These are phyloP conservation scores for Boleophthalmus pectinirostris DNA, from an alignment of 2,113 vertebrate genomes.

Conservation along the genomic window DNA sequence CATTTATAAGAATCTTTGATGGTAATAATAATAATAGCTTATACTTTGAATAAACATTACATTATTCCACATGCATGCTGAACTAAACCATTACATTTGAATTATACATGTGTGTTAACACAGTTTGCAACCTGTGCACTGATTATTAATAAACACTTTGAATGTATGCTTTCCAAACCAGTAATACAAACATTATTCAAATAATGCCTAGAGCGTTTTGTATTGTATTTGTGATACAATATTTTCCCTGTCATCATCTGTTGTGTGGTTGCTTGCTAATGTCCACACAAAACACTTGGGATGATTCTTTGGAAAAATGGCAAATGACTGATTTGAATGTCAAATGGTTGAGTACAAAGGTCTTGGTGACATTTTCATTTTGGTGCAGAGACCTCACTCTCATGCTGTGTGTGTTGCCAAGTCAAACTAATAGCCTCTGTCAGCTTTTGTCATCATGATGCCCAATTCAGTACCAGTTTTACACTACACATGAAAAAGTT, in stretches of 20 bases:
- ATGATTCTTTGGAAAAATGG: conserved; percentile 36
- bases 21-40: too few relatives aligned
- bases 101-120: too few relatives aligned
- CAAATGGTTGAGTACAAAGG: conserved; percentile 48
- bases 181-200: background rate
- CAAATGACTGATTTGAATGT: conserved; percentile 57
- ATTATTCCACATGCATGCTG: too few relatives aligned
- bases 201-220: background rate
- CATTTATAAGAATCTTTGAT: background rate
- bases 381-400: conserved; percentile 8
- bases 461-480: background rate
- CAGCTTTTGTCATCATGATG: conserved; percentile 27
- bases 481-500: conserved; percentile 1
- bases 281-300: background rate
- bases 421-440: conserved; percentile 18
- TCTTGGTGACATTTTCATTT: conserved; percentile 51
- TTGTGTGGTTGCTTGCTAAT: background rate
- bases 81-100: too few relatives aligned
- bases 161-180: background rate
- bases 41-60: too few relatives aligned
- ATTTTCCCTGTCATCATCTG: background rate
- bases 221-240: background rate
- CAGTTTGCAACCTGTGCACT: too few relatives aligned
- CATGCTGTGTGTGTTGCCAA: background rate
- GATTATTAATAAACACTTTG: background rate